Percentiles rank a stretch among this genome's conserved stretches.
Evolutionary conservation across 1,140 invertebrate species (phyloP).

Genomic region (Triops longicaudatus): DNA sequence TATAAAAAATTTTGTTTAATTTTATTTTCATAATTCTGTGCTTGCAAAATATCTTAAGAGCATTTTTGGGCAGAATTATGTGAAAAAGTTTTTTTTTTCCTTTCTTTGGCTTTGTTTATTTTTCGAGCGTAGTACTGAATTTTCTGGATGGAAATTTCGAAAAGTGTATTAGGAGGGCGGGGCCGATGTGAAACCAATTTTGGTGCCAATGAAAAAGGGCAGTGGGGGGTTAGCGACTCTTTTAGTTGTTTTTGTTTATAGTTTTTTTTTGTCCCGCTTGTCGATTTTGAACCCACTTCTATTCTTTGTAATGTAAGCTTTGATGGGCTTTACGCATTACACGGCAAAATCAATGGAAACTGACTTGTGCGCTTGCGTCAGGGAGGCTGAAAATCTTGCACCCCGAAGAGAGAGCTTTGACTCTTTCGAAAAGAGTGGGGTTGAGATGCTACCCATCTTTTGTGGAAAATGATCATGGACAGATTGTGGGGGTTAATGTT

Average conservation of each 20-base stretch:
- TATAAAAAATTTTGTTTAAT: too few relatives aligned
- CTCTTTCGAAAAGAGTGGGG: background rate
- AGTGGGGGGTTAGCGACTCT: background rate
- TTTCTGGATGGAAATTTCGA: too few relatives aligned
- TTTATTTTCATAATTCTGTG: too few relatives aligned
- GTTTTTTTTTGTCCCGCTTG: background rate
- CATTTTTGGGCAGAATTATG: too few relatives aligned
- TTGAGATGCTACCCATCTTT: background rate
- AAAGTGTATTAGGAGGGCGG: too few relatives aligned
- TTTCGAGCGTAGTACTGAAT: too few relatives aligned
- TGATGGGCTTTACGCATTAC: slow-evolving; percentile 14
- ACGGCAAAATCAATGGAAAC: slow-evolving; percentile 11
- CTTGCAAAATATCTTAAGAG: too few relatives aligned
- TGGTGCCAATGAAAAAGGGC: too few relatives aligned
- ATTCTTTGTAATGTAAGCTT: slow-evolving; percentile 8
- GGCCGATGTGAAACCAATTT: too few relatives aligned
- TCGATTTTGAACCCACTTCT: background rate
- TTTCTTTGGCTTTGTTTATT: too few relatives aligned
- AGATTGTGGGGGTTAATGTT: background rate
- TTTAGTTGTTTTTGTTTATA: background rate
- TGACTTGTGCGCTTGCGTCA: slow-evolving; percentile 8
- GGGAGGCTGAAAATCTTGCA: slow-evolving; percentile 3
- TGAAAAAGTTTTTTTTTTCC: too few relatives aligned
- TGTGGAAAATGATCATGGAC: slow-evolving; percentile 1
- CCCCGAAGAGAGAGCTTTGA: background rate